These are phyloP conservation scores for Choristoneura rosaceana DNA, from an alignment of 2,888 invertebrate genomes.

Conservation along the genomic window DNA sequence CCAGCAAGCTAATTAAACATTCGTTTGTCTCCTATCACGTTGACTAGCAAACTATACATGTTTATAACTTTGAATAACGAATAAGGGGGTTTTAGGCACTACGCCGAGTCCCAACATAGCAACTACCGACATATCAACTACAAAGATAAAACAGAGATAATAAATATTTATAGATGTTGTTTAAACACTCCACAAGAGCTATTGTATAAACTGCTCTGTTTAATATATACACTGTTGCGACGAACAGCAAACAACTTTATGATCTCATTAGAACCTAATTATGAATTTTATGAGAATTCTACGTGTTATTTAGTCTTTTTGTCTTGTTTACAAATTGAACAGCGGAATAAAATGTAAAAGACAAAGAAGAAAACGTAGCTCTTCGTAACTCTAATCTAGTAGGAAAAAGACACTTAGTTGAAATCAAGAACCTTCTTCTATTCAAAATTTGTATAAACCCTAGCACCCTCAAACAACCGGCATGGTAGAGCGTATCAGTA, in stretches of 20 bases:
- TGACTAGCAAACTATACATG: too few species aligned
- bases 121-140: conserved; percentile 1
- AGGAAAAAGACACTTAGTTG: not conserved
- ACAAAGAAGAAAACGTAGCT: not conserved
- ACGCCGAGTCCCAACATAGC: not conserved
- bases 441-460: not conserved
- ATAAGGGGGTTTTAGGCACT: too few species aligned
- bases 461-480: not conserved
- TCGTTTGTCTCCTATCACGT: too few species aligned
- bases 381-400: not conserved
- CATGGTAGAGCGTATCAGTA: not conserved
- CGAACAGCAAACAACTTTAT: not conserved
- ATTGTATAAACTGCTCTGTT: not conserved
- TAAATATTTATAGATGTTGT: conserved; percentile 13
- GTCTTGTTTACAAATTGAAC: not conserved
- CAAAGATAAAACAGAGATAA: conserved; percentile 11
- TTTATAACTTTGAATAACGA: too few species aligned
- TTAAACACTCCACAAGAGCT: not conserved
- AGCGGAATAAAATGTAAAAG: not conserved
- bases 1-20: not conserved
- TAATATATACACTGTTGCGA: not conserved
- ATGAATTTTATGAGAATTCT: not conserved
- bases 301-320: not conserved
- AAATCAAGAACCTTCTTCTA: not conserved
- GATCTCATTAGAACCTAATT: not conserved